Conservation (phyloP, 2,113 vertebrate species). For the Potamarius usumacintae region DNA sequence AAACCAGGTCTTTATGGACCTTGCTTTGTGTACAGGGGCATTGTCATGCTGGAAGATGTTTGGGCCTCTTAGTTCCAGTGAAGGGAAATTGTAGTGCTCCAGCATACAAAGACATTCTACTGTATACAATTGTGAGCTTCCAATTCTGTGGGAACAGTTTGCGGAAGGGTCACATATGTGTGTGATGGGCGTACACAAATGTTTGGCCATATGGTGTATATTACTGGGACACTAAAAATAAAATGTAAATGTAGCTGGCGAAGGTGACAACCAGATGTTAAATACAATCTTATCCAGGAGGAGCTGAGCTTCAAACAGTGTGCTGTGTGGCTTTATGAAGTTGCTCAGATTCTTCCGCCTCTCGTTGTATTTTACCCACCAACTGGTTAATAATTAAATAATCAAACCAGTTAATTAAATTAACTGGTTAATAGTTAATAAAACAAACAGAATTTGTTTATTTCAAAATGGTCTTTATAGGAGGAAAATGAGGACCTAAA, state of each 20-base stretch:
- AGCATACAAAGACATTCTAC: background rate
- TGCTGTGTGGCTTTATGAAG: background rate
- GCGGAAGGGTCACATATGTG: background rate
- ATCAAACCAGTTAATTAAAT: background rate
- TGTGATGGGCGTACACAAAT: background rate
- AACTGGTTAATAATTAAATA: background rate
- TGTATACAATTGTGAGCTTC: background rate
- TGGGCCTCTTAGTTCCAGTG: background rate
- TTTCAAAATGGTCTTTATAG: conserved; percentile 64
- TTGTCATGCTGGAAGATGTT: background rate
- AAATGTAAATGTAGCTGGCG: background rate
- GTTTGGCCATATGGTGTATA: background rate
- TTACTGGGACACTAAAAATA: background rate
- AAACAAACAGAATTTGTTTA: background rate
- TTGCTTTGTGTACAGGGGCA: background rate
- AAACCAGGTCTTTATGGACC: background rate
- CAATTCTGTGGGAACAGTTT: background rate
- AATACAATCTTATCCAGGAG: background rate
- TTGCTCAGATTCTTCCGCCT: background rate
- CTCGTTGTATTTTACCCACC: background rate
- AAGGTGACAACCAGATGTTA: background rate
- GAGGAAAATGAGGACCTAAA: conserved; percentile 96
- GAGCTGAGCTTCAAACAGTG: background rate
- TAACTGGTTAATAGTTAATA: background rate
- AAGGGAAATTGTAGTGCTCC: background rate